phyloP scores from a whole-genome alignment of 2,888 invertebrate genomes.

The Temnothorax rugatulus region DNA sequence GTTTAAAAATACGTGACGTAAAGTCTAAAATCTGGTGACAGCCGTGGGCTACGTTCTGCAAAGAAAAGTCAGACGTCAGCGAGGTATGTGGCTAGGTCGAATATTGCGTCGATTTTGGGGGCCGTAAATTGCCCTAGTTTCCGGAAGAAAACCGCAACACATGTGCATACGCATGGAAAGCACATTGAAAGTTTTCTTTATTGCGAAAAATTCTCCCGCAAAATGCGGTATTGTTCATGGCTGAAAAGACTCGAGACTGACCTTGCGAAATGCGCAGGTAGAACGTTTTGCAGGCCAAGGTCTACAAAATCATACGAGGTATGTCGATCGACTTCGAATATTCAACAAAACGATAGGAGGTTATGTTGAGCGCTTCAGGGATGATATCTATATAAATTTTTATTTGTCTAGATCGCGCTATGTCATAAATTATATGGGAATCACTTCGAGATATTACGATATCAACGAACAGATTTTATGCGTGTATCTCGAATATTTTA shows the following conservation, averaged over 20 bases:
- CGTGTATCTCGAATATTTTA: conserved; percentile 59
- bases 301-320: not conserved
- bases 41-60: conserved; percentile 15
- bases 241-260: conserved; percentile 16
- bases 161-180: conserved; percentile 50
- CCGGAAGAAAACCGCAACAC: conserved; percentile 75
- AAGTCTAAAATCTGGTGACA: conserved; percentile 54
- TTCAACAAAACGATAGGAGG: not conserved
- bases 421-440: conserved; percentile 33
- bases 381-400: not conserved
- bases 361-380: not conserved
- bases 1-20: conserved; percentile 83
- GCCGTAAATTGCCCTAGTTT: conserved; percentile 85
- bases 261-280: conserved; percentile 42
- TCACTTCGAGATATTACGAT: conserved; percentile 54
- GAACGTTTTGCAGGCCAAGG: conserved; percentile 9
- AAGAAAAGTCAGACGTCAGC: conserved; percentile 71
- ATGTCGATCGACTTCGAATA: not conserved
- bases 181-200: conserved; percentile 78
- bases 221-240: not conserved
- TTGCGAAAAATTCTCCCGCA: conserved; percentile 48
- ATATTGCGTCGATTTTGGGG: conserved; percentile 78
- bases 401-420: not conserved
- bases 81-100: conserved; percentile 68
- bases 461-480: conserved; percentile 57